phyloP scores from a whole-genome alignment of 2,113 vertebrate species.

The Syngnathus floridae region DNA sequence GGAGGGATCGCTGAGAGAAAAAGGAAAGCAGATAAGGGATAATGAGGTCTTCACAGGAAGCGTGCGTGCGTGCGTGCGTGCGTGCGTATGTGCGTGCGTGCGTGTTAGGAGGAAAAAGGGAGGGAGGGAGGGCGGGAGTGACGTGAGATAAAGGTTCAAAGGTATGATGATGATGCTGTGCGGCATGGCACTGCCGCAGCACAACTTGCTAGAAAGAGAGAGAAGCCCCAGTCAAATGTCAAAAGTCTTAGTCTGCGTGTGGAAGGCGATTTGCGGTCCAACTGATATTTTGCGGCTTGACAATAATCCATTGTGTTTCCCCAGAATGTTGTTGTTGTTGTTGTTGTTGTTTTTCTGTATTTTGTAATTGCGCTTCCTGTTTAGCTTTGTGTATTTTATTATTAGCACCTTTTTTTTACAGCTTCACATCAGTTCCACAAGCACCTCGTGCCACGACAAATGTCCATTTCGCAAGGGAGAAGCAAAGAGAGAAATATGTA shows the following conservation, averaged over 20 bases:
- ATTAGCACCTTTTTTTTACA: neutral
- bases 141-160: slow-evolving; percentile 41
- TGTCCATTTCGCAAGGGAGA: neutral
- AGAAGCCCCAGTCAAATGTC: slow-evolving; percentile 5
- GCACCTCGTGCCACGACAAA: too few relatives aligned
- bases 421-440: neutral
- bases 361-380: too few relatives aligned
- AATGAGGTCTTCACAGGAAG: slow-evolving; percentile 46
- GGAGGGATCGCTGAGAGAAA: slow-evolving; percentile 43
- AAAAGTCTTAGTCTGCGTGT: neutral
- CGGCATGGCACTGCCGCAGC: slow-evolving; percentile 24
- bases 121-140: slow-evolving; percentile 21
- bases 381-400: too few relatives aligned
- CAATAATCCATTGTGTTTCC: too few relatives aligned
- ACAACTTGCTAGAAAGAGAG: slow-evolving; percentile 22
- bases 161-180: slow-evolving; percentile 14
- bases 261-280: neutral
- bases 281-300: too few relatives aligned
- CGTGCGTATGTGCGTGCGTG: too few relatives aligned
- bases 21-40: slow-evolving; percentile 54
- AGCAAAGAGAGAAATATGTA: neutral
- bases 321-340: too few relatives aligned
- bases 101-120: slow-evolving; percentile 13
- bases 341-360: too few relatives aligned
- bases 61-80: slow-evolving; percentile 11